Percentiles rank a stretch among this genome's conserved stretches.
Conservation (phyloP, 2,113 vertebrate species). For the Corydoras sp. region DNA sequence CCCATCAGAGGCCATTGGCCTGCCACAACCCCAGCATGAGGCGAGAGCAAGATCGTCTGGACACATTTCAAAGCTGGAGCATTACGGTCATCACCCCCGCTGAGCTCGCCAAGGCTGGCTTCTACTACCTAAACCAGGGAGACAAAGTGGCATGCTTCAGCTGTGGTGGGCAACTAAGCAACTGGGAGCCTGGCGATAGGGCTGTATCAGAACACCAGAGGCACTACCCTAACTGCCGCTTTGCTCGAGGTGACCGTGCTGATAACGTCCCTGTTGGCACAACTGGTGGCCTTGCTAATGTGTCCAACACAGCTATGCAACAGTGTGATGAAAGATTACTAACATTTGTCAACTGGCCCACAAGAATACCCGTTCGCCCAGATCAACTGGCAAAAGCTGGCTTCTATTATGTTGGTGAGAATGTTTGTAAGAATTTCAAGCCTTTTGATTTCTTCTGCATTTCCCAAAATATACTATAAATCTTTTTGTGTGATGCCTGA, state of each 20-base stretch:
- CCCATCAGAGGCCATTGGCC: constrained; percentile 64
- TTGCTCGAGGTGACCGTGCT: constrained; percentile 72
- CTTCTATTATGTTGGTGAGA: constrained; percentile 94
- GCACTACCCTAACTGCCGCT: constrained; percentile 87
- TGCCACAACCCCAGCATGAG: constrained; percentile 75
- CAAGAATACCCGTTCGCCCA: constrained; percentile 82
- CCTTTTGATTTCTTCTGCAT: background rate
- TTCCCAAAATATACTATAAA: background rate
- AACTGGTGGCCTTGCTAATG: constrained; percentile 64
- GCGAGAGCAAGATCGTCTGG: constrained; percentile 81
- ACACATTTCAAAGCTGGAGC: constrained; percentile 78
- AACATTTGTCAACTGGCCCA: constrained; percentile 88
- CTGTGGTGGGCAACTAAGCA: constrained; percentile 86
- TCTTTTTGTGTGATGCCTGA: background rate
- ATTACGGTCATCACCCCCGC: constrained; percentile 75
- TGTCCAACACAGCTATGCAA: constrained; percentile 90
- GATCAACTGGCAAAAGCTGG: constrained; percentile 90
- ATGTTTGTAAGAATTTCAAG: background rate
- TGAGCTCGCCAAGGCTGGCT: constrained; percentile 89
- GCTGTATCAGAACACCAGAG: constrained; percentile 86
- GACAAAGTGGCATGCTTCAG: constrained; percentile 91
- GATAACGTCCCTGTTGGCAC: constrained; percentile 66
- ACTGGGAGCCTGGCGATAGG: constrained; percentile 95
- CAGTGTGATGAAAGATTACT: constrained; percentile 79
- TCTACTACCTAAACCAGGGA: constrained; percentile 85